Conservation (phyloP, 1,140 invertebrate genomes). For the Calephelis nemesis region DNA sequence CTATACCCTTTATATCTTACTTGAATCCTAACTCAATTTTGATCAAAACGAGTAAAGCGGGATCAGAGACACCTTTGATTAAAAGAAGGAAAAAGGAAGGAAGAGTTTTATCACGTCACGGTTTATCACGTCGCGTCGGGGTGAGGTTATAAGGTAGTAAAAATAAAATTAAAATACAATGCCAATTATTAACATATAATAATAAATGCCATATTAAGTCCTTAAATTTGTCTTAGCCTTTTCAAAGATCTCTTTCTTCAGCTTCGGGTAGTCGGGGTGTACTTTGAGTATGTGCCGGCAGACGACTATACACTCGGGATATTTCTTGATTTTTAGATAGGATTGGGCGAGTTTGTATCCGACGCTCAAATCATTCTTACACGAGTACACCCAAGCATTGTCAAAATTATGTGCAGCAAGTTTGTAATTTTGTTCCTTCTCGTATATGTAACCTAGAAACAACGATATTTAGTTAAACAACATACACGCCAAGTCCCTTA, state of each 20-base stretch:
- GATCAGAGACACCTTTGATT: too few relatives aligned
- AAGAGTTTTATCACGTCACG: too few relatives aligned
- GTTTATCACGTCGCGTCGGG: too few relatives aligned
- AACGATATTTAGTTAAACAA: background rate
- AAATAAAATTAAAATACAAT: too few relatives aligned
- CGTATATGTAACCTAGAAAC: slow-evolving; percentile 87
- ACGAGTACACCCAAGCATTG: slow-evolving; percentile 90
- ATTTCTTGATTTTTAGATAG: slow-evolving; percentile 93
- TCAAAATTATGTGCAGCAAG: slow-evolving; percentile 92
- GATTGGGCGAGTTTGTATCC: slow-evolving; percentile 96
- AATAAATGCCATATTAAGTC: slow-evolving; percentile 72
- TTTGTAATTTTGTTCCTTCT: slow-evolving; percentile 95
- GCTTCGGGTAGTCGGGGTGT: slow-evolving; percentile 93
- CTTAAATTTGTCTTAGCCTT: slow-evolving; percentile 93
- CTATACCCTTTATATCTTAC: too few relatives aligned
- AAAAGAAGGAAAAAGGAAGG: too few relatives aligned
- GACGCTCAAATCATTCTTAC: slow-evolving; percentile 89
- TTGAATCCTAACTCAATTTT: too few relatives aligned
- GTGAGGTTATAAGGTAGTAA: too few relatives aligned
- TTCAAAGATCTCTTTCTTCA: slow-evolving; percentile 96
- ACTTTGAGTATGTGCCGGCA: slow-evolving; percentile 87
- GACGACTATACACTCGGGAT: slow-evolving; percentile 84
- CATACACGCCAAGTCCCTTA: too few relatives aligned
- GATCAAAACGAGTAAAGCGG: too few relatives aligned
- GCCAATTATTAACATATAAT: too few relatives aligned